phyloP scores from a whole-genome alignment of 2,888 invertebrate species.

The Sympetrum striolatum region DNA sequence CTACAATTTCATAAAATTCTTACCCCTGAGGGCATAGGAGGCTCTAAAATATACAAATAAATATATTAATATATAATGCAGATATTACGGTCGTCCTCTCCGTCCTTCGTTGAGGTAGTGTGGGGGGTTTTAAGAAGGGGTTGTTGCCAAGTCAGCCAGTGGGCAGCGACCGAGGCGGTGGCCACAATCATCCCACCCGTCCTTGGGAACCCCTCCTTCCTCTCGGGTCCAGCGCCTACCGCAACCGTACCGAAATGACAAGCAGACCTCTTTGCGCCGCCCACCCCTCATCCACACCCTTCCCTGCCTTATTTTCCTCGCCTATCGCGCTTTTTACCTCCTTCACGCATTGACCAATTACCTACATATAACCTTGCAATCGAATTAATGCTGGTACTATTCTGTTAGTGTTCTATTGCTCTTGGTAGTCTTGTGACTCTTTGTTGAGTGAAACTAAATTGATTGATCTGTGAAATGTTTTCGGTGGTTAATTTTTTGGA shows the following conservation, averaged over 20 bases:
- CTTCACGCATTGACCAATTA: background rate
- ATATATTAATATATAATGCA: background rate
- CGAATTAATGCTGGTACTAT: no score
- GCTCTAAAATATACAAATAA: no score
- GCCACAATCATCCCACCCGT: slow-evolving; percentile 13
- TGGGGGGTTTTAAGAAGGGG: background rate
- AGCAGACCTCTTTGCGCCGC: background rate
- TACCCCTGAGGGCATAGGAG: no score
- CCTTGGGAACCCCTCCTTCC: background rate
- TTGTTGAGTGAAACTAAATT: no score
- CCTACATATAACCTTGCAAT: no score
- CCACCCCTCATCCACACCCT: background rate
- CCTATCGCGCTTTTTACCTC: background rate
- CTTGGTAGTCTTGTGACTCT: no score
- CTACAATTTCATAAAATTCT: no score
- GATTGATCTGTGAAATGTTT: no score
- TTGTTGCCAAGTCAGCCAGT: slow-evolving; percentile 31
- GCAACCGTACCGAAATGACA: slow-evolving; percentile 10
- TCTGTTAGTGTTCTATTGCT: no score
- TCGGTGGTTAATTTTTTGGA: no score
- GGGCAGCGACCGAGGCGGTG: background rate
- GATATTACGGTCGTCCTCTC: background rate
- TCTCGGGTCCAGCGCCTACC: slow-evolving; percentile 14
- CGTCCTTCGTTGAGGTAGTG: background rate
- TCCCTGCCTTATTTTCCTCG: background rate